phyloP scores from a whole-genome alignment of 2,888 invertebrate species.

The Cheilosia grossa region DNA sequence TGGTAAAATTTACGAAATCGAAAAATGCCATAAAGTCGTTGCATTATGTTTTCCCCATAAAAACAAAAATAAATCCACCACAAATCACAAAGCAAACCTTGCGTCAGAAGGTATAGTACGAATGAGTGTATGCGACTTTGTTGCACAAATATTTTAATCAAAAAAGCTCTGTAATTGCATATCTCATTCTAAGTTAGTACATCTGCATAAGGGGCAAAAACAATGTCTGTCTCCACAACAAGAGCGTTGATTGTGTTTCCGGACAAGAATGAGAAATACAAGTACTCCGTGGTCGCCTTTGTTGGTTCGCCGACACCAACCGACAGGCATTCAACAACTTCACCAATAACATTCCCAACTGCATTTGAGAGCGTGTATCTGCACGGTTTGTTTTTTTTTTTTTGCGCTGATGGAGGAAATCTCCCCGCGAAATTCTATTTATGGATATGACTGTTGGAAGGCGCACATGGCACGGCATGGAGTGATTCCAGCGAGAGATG shows the following conservation, averaged over 20 bases:
- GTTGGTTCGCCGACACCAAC: constrained; percentile 37
- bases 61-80: too few relatives aligned
- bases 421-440: constrained; percentile 15
- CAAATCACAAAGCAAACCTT: too few relatives aligned
- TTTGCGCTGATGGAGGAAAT: too few relatives aligned
- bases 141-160: background rate
- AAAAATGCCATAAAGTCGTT: too few relatives aligned
- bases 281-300: constrained; percentile 7
- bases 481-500: constrained; percentile 21
- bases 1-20: too few relatives aligned
- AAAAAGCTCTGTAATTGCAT: constrained; percentile 8
- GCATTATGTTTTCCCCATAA: too few relatives aligned
- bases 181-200: background rate
- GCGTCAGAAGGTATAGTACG: too few relatives aligned
- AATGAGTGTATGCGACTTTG: too few relatives aligned
- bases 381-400: too few relatives aligned
- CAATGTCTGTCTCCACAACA: background rate
- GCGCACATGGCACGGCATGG: constrained; percentile 9
- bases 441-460: constrained; percentile 31
- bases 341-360: background rate
- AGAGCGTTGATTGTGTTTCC: constrained; percentile 28
- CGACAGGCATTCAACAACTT: constrained; percentile 29
- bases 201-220: constrained; percentile 13
- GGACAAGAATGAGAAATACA: constrained; percentile 6
- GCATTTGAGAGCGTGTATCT: background rate